Base-by-base conservation (phyloP, 2,113 vertebrate species). In the Coregonus clupeaformis region DNA sequence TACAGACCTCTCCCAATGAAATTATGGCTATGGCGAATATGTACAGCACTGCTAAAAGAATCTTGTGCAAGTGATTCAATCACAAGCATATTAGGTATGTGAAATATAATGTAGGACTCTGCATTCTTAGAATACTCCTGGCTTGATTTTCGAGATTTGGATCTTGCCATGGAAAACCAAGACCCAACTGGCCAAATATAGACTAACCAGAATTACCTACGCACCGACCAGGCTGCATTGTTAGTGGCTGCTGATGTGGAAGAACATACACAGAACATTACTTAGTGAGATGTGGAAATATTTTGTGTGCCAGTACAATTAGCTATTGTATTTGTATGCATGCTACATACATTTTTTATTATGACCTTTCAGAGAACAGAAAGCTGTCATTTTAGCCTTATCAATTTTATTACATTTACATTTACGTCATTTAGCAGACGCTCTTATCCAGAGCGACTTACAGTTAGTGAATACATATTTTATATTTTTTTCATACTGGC, bases 81-180 rank as follows among this genome's bases (percentile, higher is more conserved):
- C 55, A 74, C 76, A 74, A 75, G 81, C 82, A 77, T 80, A 74
- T 84, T 76, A 87, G 73, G 75, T 59, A 74, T 75, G 72, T 81
- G 76, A 89, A 84, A 87, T 79, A 87, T 71, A 81, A 80, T 74
- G 79, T 84, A 74, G 64, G 75, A 67, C 29, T 67, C 79, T 65
- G 75, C 76, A 71, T 85, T 84, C 80, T 80, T 68, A 83, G 77
- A 52, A 71, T 71, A 68, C 36, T 32, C 45, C 60, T 87, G 82
- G 84, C 85, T 73, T 63, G 71, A 55, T 83, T 81, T 77, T 77
- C 42, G 59, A 42, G 60, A 42, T 42, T 42, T 42, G 36, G 36
- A 87, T 45, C 73, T 64, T 60, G 69, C 81, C 78, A 69, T 86
- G 87, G 85, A 87, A 87, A 89, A 86, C 77, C 69, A 68, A 69